These are phyloP conservation scores for Manis crassicaudata DNA, from an alignment of 2,797 vertebrate genomes.

Conservation along the genomic window DNA sequence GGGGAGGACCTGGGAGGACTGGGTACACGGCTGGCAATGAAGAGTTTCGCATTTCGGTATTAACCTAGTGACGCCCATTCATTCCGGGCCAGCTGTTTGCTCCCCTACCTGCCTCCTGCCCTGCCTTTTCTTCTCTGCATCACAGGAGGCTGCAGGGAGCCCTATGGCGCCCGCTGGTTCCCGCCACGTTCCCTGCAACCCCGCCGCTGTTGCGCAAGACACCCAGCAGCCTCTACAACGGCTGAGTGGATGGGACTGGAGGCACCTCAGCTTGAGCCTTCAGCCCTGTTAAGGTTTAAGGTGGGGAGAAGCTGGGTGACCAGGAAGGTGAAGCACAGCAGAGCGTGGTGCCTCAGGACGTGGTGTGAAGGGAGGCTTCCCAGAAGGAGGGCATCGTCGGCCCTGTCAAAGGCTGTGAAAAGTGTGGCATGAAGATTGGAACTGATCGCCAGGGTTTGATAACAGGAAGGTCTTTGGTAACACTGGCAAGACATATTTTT, in stretches of 20 bases:
- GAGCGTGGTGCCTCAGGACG: rapidly evolving
- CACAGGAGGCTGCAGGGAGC: background rate
- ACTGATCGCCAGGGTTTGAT: background rate
- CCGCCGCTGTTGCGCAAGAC: background rate
- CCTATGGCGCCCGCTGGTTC: background rate
- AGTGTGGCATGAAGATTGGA: background rate
- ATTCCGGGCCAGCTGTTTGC: background rate
- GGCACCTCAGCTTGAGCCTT: background rate
- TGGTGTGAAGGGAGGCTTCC: background rate
- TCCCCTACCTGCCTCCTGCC: background rate
- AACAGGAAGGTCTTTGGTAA: background rate
- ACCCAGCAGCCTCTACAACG: background rate
- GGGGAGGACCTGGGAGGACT: background rate
- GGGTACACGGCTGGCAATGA: background rate
- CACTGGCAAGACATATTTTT: background rate
- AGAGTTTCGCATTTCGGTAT: background rate
- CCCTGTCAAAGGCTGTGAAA: background rate
- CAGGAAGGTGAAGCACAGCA: rapidly evolving
- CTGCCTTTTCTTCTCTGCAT: no score
- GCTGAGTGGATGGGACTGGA: background rate
- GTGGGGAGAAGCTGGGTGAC: background rate
- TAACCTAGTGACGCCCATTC: background rate
- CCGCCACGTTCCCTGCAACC: background rate
- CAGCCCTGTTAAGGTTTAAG: background rate
- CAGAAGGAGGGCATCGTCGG: background rate